Percentiles rank a stretch among this genome's conserved stretches.
These are phyloP conservation scores for Scaptomyza flava DNA, from an alignment of 2,888 invertebrate species.

Conservation along the genomic window DNA sequence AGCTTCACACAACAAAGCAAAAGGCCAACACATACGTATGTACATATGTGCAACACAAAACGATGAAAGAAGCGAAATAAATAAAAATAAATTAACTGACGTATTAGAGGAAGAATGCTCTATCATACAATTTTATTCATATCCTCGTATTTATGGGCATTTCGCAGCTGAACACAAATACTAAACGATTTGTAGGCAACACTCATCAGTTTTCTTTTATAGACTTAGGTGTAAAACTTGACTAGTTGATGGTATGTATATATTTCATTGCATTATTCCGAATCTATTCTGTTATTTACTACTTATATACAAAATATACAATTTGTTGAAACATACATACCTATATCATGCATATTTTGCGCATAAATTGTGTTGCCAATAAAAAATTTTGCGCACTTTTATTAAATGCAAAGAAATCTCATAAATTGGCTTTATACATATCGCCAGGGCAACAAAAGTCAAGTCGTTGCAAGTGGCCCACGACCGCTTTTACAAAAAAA, in stretches of 20 bases:
- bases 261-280: no score
- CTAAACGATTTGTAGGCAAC: not conserved
- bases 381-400: slow-evolving; percentile 52
- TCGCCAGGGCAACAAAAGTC: slow-evolving; percentile 53
- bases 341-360: slow-evolving; percentile 24
- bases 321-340: not conserved
- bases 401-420: slow-evolving; percentile 52
- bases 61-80: slow-evolving; percentile 21
- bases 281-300: no score
- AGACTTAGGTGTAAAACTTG: no score
- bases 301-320: no score
- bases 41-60: slow-evolving; percentile 24
- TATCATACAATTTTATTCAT: slow-evolving; percentile 35
- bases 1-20: slow-evolving; percentile 72
- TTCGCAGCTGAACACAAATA: not conserved
- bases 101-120: slow-evolving; percentile 23
- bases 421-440: slow-evolving; percentile 65
- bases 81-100: slow-evolving; percentile 34
- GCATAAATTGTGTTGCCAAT: slow-evolving; percentile 65
- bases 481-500: slow-evolving; percentile 9
- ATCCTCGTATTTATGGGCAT: not conserved
- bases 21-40: slow-evolving; percentile 42
- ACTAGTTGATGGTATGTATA: no score
- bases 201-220: no score
- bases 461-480: slow-evolving; percentile 8